Conservation (phyloP, 2,113 vertebrate genomes). For the Tinamus guttatus region DNA sequence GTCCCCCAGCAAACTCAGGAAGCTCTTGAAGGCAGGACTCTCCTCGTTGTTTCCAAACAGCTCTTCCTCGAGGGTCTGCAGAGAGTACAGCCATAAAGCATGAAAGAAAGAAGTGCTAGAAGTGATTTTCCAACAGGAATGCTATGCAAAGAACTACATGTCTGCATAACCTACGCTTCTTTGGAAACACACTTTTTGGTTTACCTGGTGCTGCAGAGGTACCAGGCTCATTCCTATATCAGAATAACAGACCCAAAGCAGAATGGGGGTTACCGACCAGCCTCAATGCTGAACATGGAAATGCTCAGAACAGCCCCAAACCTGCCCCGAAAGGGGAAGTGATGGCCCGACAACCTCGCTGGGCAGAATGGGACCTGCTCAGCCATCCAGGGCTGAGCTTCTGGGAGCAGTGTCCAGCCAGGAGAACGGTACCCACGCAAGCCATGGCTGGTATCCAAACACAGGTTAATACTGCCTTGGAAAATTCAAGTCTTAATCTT, state of each 20-base stretch:
- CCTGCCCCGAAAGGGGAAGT: too few species aligned
- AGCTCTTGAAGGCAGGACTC: conserved; percentile 88
- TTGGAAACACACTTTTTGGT: background rate
- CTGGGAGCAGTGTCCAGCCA: background rate
- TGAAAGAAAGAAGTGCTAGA: background rate
- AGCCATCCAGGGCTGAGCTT: too few species aligned
- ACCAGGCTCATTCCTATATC: too few species aligned
- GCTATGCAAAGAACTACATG: background rate
- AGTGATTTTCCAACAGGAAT: background rate
- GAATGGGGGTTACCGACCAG: too few species aligned
- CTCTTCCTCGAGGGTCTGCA: conserved; percentile 91
- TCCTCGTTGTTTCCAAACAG: conserved; percentile 93
- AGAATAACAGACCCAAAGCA: too few species aligned
- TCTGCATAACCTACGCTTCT: background rate
- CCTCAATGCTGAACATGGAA: too few species aligned
- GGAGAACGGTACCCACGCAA: background rate
- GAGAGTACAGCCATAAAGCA: background rate
- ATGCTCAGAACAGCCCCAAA: too few species aligned
- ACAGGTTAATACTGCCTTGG: background rate
- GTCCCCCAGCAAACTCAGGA: conserved; percentile 89
- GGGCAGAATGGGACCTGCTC: too few species aligned
- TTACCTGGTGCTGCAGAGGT: too few species aligned
- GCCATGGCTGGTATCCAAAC: background rate
- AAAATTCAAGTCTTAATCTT: conserved; percentile 19
- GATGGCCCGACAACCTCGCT: too few species aligned